Base-by-base conservation (phyloP, 2,888 invertebrate genomes). In the Monochamus alternatus region DNA sequence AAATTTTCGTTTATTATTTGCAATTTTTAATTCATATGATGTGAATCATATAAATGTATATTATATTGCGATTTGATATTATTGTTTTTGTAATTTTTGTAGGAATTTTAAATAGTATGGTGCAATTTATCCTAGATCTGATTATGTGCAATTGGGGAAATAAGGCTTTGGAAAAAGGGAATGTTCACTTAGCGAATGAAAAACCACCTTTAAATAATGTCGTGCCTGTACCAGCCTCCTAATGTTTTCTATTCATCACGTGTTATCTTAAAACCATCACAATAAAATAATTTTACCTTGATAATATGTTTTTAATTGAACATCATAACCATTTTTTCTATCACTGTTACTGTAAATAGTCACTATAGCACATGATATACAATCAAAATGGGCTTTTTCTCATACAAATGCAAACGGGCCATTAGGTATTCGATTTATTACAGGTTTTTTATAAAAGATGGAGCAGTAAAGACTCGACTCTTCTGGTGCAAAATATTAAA, bases 51-150 rank as follows among this genome's bases (percentile, higher is more conserved):
- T 12, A 65, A 44, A 5, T 14, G 32, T 59, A 22, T 22, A 22
- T 22, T 22, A 1, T 22, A 22, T 60, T 71, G 14, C 59, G 32
- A 31, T 43, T 69, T 38, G 9, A 5, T 64, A 47, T 44, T 47
- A 32, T 47, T 43, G n/a, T 14, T 75, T 32, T 32, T 44, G 63
- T 70, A 38, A 62, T 76, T 76, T 74, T 84, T 84, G 73, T 75
- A 86, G 86, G 86, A 71, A 85, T 87, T 67, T 47, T 87, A 55
- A 87, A 86, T 77, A 84, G 80, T 75, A 52, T 86, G 63, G 84
- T 86, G 8, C 86, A 86, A 70, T 79, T 84, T 68, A 47, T 84
- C 31, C 81, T 83, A 60, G 81, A 85, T 76, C 80, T 83, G 47
- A 66, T 85, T n/a, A 84, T 84, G 70, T 85, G 86, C 71, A 85